Percentiles rank a stretch among this genome's conserved stretches.
These are phyloP conservation scores for Semnornis frantzii DNA, from an alignment of 2,113 vertebrate genomes.

Conservation along the genomic window DNA sequence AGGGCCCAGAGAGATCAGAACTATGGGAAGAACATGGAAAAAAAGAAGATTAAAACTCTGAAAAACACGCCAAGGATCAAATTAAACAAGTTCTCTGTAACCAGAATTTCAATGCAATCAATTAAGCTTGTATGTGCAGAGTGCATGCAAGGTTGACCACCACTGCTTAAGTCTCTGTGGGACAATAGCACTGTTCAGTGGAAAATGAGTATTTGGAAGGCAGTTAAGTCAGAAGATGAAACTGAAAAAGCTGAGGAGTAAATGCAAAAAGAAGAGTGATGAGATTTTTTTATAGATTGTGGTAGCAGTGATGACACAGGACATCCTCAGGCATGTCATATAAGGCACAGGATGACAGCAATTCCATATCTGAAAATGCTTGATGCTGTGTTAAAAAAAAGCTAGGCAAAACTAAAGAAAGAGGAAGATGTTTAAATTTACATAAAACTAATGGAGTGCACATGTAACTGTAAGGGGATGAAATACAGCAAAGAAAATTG, in stretches of 20 bases:
- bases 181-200: not conserved
- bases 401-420: not conserved
- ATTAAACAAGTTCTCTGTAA: slow-evolving; percentile 7
- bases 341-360: not conserved
- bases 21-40: slow-evolving; percentile 37
- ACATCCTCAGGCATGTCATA: not conserved
- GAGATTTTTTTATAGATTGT: not conserved
- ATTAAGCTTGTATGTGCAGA: not conserved
- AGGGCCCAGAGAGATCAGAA: slow-evolving; percentile 7
- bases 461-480: not conserved
- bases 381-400: not conserved
- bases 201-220: not conserved
- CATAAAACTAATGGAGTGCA: not conserved
- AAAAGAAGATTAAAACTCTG: not conserved
- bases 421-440: not conserved
- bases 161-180: not conserved
- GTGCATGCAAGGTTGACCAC: not conserved
- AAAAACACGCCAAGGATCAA: not conserved
- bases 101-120: slow-evolving; percentile 19
- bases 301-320: not conserved
- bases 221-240: not conserved
- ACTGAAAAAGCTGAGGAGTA: not conserved
- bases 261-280: not conserved
- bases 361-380: not conserved
- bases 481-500: not conserved